Evolutionary conservation across 2,797 vertebrate species (phyloP).

Genomic region (Phaenicophaeus curvirostris): DNA sequence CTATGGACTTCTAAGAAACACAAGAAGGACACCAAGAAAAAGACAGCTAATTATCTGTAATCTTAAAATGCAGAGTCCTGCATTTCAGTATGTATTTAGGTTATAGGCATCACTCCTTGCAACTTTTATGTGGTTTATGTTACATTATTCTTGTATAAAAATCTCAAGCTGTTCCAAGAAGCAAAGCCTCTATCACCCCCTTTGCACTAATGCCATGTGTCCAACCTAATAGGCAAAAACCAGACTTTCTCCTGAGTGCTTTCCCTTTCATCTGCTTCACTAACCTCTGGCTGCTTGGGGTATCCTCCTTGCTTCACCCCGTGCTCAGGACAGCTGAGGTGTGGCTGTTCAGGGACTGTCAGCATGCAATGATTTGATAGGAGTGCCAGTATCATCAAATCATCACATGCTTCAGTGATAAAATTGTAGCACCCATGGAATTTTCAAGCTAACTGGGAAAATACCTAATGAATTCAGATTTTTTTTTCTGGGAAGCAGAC

Average conservation of each 20-base stretch:
- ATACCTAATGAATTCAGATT: background rate
- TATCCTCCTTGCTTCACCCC: background rate
- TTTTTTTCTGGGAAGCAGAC: background rate
- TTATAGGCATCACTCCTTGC: background rate
- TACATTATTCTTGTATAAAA: background rate
- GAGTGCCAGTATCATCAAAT: background rate
- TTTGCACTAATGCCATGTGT: accelerated
- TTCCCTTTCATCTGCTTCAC: background rate
- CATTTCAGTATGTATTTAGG: background rate
- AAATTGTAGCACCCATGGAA: background rate
- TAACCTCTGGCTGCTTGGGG: background rate
- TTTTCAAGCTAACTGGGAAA: background rate
- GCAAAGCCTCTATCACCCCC: background rate
- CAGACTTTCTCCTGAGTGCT: background rate
- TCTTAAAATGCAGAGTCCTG: background rate
- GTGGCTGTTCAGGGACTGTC: background rate
- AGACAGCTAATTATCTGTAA: background rate
- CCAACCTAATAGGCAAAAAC: background rate
- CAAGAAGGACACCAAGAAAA: background rate
- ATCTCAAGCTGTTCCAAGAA: background rate
- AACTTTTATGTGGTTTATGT: background rate
- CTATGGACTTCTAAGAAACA: background rate
- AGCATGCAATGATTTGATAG: background rate
- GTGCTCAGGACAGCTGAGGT: background rate
- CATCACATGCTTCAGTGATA: background rate